Base-by-base conservation (phyloP, 2,113 vertebrate species). In the Caloenas nicobarica region DNA sequence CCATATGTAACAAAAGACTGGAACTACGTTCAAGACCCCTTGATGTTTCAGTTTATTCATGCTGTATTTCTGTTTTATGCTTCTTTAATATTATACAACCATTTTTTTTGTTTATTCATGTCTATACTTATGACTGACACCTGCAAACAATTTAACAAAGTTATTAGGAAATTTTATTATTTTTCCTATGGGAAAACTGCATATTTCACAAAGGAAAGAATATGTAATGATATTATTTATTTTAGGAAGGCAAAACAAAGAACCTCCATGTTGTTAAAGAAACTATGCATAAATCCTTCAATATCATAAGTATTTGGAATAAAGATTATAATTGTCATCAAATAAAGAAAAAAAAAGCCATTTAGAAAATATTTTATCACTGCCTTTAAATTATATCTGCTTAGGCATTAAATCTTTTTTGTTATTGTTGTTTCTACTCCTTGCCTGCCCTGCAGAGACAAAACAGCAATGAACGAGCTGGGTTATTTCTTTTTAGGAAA, bases 91-190 rank as follows among this genome's bases (percentile, higher is more conserved):
- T 82, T 66, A 64, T 50, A 64, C 21, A 93, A 53, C 13, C 46
- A 60, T 92, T 92, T 88, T 76, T 93, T 91, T 79, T 66, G 54
- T 89, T 96, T 89, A 92, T 93, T 93, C 44, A 29, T 91, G 34
- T 88, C 69, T 79, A 25, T 68, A 88, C 50, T 94, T 95, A 79
- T 76, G 65, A 95, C 42, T 89, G 88, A 85, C 79, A 94, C 76
- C 61, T 96, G 86, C 79, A 94, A 97, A 94, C 28, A 88, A 83
- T 88, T 91, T 89, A 66, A 94, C 53, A 66, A 81, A 85, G 12
- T 80, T 92, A 88, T 86, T 70, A 82, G 40, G 56, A 38, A 85
- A 66, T 95, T 88, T 81, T 77, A 57, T 91, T 89, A 66, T 89
- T 96, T 93, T 84, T 92, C 65, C 57, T 33, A 21, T 25, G 34